A percentile compares a stretch with the other conserved stretches of the same genome.
These are phyloP conservation scores for Heliconius ismenius DNA, from an alignment of 2,888 invertebrate genomes.

Conservation along the genomic window DNA sequence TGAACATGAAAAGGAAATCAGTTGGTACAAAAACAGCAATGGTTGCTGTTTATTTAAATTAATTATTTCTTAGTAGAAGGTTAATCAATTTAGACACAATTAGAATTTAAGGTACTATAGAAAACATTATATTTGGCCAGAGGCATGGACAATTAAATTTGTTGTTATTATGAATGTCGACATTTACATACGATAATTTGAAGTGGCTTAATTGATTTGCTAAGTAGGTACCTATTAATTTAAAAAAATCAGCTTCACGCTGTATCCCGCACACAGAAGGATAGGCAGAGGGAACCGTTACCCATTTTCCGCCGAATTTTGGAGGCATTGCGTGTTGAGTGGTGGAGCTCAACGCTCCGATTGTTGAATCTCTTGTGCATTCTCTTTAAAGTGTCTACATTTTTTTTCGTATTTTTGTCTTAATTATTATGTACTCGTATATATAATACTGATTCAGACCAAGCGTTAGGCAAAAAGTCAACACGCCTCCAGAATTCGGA, in stretches of 20 bases:
- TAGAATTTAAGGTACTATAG: constrained; percentile 26
- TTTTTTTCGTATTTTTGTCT: background rate
- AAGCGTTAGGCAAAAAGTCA: background rate
- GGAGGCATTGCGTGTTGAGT: too few species aligned
- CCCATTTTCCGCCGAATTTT: too few species aligned
- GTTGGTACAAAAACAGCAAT: constrained; percentile 7
- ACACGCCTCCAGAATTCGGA: too few species aligned
- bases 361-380: background rate
- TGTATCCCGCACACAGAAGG: too few species aligned
- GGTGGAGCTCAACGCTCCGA: too few species aligned
- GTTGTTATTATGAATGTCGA: constrained; percentile 48
- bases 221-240: constrained; percentile 21
- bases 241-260: too few species aligned
- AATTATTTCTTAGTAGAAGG: constrained; percentile 2
- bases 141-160: constrained; percentile 48
- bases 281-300: too few species aligned
- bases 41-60: constrained; percentile 4
- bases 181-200: constrained; percentile 44
- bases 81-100: constrained; percentile 33
- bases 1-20: background rate
- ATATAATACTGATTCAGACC: background rate
- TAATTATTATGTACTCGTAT: background rate
- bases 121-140: constrained; percentile 45
- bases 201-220: constrained; percentile 40
- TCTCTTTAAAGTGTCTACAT: background rate